Percentiles rank a stretch among this genome's conserved stretches.
phyloP scores from a whole-genome alignment of 2,888 invertebrate species.

The Apomyelois bistriatella region DNA sequence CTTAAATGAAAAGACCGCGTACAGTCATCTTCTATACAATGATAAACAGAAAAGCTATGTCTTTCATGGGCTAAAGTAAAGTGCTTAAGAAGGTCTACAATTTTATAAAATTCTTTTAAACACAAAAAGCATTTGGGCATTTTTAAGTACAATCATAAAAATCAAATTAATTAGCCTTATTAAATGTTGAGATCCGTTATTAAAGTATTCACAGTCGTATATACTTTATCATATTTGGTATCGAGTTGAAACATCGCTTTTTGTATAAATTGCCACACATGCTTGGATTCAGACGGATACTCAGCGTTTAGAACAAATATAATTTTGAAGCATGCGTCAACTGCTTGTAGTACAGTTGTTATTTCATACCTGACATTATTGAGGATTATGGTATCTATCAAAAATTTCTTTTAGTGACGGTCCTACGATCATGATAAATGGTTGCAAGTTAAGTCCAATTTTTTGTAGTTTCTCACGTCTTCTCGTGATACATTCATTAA shows the following conservation, averaged over 20 bases:
- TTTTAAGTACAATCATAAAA: too few relatives aligned
- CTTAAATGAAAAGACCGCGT: too few relatives aligned
- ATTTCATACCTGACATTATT: not conserved
- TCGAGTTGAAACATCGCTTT: not conserved
- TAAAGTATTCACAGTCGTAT: too few relatives aligned
- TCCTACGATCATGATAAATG: not conserved
- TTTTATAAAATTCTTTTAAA: too few relatives aligned
- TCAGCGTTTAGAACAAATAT: not conserved
- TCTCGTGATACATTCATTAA: not conserved
- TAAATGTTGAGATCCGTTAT: too few relatives aligned
- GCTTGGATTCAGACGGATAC: not conserved
- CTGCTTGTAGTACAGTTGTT: not conserved
- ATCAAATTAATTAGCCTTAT: too few relatives aligned
- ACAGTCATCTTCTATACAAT: too few relatives aligned
- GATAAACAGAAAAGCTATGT: too few relatives aligned
- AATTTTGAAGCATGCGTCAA: not conserved
- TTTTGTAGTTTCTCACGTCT: not conserved
- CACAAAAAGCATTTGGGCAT: too few relatives aligned
- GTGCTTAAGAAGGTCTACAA: too few relatives aligned
- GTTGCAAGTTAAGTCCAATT: not conserved
- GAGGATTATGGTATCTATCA: not conserved
- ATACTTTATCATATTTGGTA: not conserved
- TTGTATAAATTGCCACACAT: not conserved
- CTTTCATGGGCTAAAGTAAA: too few relatives aligned
- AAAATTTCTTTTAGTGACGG: not conserved